Evolutionary conservation across 2,888 invertebrate species (phyloP).

Genomic region (Strigamia transsilvanica): DNA sequence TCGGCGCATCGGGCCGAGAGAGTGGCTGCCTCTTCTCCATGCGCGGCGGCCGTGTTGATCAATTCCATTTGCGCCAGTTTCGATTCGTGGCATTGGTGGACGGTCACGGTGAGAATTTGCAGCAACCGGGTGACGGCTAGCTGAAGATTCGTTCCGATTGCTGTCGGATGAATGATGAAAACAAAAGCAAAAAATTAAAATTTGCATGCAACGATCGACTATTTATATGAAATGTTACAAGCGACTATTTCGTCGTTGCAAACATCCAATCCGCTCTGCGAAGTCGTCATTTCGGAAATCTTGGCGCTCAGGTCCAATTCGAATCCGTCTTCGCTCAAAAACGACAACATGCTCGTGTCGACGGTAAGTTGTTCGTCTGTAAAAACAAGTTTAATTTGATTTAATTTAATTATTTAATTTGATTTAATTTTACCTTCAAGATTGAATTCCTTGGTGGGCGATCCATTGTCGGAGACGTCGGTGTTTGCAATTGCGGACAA

Average conservation of each 20-base stretch:
- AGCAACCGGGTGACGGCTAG: constrained; percentile 55
- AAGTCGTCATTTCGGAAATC: neutral
- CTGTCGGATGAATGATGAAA: constrained; percentile 27
- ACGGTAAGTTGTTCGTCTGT: neutral
- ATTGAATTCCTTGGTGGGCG: constrained; percentile 6
- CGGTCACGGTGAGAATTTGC: constrained; percentile 53
- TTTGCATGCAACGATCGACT: neutral
- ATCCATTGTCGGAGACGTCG: neutral
- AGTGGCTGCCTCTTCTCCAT: constrained; percentile 53
- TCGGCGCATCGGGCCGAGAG: constrained; percentile 57
- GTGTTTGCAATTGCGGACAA: constrained; percentile 35
- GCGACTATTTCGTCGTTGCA: constrained; percentile 22
- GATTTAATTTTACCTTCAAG: no score
- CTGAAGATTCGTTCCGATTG: constrained; percentile 53
- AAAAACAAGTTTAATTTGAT: neutral
- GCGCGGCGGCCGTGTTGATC: constrained; percentile 21
- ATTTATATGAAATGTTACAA: neutral
- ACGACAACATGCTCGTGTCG: constrained; percentile 34
- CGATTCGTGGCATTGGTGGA: constrained; percentile 56
- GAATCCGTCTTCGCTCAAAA: constrained; percentile 49
- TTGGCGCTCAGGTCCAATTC: constrained; percentile 27
- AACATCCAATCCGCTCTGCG: neutral
- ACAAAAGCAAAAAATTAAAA: neutral
- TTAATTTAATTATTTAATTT: neutral
- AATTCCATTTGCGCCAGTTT: constrained; percentile 52